phyloP scores from a whole-genome alignment of 2,888 invertebrate genomes.

The Meiosimyza decipiens region DNA sequence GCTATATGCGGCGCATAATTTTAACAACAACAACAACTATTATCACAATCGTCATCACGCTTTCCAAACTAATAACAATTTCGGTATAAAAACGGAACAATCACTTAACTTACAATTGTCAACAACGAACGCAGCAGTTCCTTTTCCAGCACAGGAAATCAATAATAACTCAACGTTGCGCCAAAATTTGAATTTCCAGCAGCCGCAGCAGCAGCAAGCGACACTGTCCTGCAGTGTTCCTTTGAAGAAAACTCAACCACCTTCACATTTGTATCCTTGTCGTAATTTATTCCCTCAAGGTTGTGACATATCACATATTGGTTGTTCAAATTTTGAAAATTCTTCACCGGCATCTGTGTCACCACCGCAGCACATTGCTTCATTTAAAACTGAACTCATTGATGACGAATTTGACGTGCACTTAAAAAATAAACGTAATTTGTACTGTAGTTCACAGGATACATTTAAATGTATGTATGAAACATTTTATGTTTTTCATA shows the following conservation, averaged over 20 bases:
- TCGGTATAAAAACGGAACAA: slow-evolving; percentile 54
- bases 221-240: slow-evolving; percentile 29
- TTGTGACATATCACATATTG: slow-evolving; percentile 57
- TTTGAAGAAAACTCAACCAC: slow-evolving; percentile 20
- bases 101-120: neutral
- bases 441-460: slow-evolving; percentile 30
- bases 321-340: slow-evolving; percentile 46
- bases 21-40: slow-evolving; percentile 40
- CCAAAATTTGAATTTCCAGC: slow-evolving; percentile 49
- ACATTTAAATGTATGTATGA: slow-evolving; percentile 8
- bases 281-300: slow-evolving; percentile 61
- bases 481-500: neutral
- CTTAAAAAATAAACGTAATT: neutral
- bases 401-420: slow-evolving; percentile 10
- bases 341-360: slow-evolving; percentile 18
- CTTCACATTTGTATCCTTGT: slow-evolving; percentile 54
- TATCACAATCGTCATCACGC: slow-evolving; percentile 25
- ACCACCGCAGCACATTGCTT: slow-evolving; percentile 1
- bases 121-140: slow-evolving; percentile 23
- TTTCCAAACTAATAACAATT: slow-evolving; percentile 5
- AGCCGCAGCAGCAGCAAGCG: slow-evolving; percentile 35
- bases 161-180: slow-evolving; percentile 57
- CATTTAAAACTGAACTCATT: slow-evolving; percentile 15
- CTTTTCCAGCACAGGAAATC: slow-evolving; percentile 51
- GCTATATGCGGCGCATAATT: slow-evolving; percentile 16